phyloP scores from a whole-genome alignment of 1,140 invertebrate genomes.

The Microplitis demolitor region DNA sequence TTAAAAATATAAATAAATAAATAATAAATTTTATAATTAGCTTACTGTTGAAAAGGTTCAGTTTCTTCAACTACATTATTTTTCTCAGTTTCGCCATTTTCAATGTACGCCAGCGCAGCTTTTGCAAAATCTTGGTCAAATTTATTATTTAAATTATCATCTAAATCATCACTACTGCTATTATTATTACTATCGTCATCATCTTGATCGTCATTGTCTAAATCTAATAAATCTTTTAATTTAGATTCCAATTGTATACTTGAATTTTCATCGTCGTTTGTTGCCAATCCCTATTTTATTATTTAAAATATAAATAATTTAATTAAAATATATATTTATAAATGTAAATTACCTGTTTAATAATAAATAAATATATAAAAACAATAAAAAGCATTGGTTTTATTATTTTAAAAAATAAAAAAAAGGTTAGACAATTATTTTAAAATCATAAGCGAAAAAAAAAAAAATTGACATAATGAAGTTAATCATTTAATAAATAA shows the following conservation, averaged over 20 bases:
- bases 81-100: neutral
- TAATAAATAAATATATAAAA: conserved; percentile 4
- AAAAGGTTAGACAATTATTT: neutral
- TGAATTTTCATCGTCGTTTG: neutral
- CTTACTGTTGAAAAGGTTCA: conserved; percentile 9
- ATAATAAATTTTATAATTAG: neutral
- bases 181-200: neutral
- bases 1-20: neutral
- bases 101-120: neutral
- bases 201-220: neutral
- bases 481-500: conserved; percentile 10
- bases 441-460: neutral
- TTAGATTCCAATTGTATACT: conserved; percentile 20
- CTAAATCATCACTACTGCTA: no score
- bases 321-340: no score
- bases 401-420: neutral
- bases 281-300: neutral
- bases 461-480: neutral
- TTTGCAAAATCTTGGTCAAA: neutral
- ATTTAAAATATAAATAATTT: no score
- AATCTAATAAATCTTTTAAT: conserved; percentile 20
- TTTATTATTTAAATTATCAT: neutral
- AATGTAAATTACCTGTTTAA: conserved; percentile 4
- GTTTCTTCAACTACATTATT: neutral
- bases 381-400: conserved; percentile 12